A percentile compares a stretch with the other conserved stretches of the same genome.
Conservation (phyloP, 1,140 invertebrate genomes). For the Trialeurodes vaporariorum region DNA sequence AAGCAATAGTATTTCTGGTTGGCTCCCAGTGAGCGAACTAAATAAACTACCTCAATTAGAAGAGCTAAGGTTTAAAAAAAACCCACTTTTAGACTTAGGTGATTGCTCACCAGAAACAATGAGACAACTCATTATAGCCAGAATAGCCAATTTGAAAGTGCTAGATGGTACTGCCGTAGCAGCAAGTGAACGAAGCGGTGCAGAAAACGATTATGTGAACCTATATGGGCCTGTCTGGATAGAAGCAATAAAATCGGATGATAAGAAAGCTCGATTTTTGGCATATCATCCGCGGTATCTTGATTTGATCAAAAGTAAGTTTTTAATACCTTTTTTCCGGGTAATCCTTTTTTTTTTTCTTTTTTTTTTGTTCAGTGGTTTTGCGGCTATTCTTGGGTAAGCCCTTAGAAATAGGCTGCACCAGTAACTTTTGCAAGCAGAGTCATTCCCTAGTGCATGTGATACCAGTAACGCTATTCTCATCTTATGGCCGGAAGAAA, state of each 20-base stretch:
- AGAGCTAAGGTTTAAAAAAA: constrained; percentile 57
- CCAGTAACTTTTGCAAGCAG: too few relatives aligned
- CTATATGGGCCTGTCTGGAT: background rate
- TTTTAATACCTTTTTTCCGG: too few relatives aligned
- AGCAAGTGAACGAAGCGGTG: background rate
- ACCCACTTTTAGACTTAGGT: constrained; percentile 48
- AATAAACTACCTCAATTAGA: constrained; percentile 60
- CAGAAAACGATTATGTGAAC: background rate
- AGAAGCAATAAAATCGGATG: background rate
- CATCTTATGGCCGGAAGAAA: too few relatives aligned
- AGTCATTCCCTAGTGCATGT: too few relatives aligned
- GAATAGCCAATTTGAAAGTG: background rate
- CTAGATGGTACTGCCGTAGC: background rate
- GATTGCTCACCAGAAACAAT: background rate
- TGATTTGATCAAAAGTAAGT: background rate
- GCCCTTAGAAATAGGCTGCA: too few relatives aligned
- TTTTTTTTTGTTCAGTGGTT: too few relatives aligned
- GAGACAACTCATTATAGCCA: background rate
- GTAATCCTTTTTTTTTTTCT: too few relatives aligned
- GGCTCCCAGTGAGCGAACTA: constrained; percentile 52
- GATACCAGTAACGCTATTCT: too few relatives aligned
- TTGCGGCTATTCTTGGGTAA: too few relatives aligned
- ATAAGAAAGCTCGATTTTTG: background rate
- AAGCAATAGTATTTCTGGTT: constrained; percentile 19
- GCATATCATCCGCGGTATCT: background rate